phyloP scores from a whole-genome alignment of 2,888 invertebrate genomes.

The Acronicta alni region DNA sequence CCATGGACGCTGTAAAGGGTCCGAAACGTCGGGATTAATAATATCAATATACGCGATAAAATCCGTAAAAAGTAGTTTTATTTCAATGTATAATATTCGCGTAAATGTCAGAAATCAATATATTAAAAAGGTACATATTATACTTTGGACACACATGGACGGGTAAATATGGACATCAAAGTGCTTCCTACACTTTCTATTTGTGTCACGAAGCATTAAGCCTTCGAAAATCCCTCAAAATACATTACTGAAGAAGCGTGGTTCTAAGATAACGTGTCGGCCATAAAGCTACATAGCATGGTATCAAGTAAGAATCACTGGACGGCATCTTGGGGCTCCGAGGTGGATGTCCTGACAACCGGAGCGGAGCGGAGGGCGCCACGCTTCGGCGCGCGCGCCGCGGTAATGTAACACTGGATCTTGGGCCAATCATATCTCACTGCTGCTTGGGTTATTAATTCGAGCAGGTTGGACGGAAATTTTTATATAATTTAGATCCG shows the following conservation, averaged over 20 bases:
- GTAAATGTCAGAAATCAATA: too few species aligned
- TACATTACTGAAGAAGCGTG: background rate
- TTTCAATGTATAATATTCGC: too few species aligned
- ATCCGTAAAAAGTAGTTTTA: too few species aligned
- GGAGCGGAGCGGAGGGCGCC: conserved; percentile 79
- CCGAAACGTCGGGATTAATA: too few species aligned
- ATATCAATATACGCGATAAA: too few species aligned
- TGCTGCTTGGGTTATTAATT: conserved; percentile 53
- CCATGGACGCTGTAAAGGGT: too few species aligned
- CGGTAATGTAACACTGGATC: conserved; percentile 81
- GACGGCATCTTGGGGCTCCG: conserved; percentile 43
- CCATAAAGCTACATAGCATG: conserved; percentile 16
- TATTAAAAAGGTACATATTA: too few species aligned
- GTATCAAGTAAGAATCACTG: conserved; percentile 43
- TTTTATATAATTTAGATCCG: conserved; percentile 20
- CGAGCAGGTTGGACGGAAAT: conserved; percentile 43
- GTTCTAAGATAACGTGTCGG: conserved; percentile 1
- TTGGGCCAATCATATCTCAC: conserved; percentile 85
- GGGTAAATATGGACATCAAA: too few species aligned
- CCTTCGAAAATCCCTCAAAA: too few species aligned
- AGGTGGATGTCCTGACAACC: conserved; percentile 81
- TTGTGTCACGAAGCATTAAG: too few species aligned
- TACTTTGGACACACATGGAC: too few species aligned
- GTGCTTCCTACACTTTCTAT: too few species aligned
- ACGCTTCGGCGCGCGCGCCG: conserved; percentile 66